A percentile compares a stretch with the other conserved stretches of the same genome.
phyloP scores from a whole-genome alignment of 92 coral and sea anemone species.

The Siderastrea siderea region DNA sequence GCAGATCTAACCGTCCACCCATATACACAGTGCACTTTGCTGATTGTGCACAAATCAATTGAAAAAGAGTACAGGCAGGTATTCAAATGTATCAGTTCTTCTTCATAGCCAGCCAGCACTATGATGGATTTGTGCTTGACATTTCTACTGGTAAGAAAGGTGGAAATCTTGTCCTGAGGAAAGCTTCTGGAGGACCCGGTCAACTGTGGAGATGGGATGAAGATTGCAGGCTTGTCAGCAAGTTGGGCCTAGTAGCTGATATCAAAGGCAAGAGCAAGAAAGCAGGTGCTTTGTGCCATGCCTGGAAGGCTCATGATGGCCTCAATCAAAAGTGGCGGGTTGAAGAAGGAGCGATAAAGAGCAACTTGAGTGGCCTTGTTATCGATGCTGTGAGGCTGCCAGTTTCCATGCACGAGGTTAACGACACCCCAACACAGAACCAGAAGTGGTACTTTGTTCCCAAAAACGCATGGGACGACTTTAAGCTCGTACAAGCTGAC shows the following conservation, averaged over 20 bases:
- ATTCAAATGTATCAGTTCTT: too few relatives aligned
- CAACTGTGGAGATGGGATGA: constrained; percentile 40
- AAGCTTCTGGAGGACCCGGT: neutral
- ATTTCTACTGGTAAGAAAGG: neutral
- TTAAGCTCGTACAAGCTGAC: too few relatives aligned
- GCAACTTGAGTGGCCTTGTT: constrained; percentile 16
- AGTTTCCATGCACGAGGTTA: neutral
- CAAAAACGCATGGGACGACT: too few relatives aligned
- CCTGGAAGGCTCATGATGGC: neutral
- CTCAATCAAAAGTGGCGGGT: constrained; percentile 31
- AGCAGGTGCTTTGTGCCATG: neutral
- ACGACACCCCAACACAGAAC: too few relatives aligned
- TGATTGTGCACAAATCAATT: too few relatives aligned
- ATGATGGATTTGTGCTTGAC: neutral
- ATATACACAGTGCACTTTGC: too few relatives aligned
- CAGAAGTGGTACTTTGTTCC: constrained; percentile 33
- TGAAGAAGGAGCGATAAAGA: neutral
- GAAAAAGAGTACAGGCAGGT: too few relatives aligned
- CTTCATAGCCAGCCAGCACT: neutral
- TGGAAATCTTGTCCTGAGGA: neutral
- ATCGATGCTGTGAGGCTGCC: neutral
- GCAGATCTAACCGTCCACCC: too few relatives aligned
- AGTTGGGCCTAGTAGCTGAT: constrained; percentile 36
- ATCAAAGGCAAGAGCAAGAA: constrained; percentile 7
- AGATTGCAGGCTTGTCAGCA: constrained; percentile 30